Percentiles rank a stretch among this genome's conserved stretches.
Evolutionary conservation across 2,797 vertebrate species (phyloP).

Genomic region (Cuculus canorus): DNA sequence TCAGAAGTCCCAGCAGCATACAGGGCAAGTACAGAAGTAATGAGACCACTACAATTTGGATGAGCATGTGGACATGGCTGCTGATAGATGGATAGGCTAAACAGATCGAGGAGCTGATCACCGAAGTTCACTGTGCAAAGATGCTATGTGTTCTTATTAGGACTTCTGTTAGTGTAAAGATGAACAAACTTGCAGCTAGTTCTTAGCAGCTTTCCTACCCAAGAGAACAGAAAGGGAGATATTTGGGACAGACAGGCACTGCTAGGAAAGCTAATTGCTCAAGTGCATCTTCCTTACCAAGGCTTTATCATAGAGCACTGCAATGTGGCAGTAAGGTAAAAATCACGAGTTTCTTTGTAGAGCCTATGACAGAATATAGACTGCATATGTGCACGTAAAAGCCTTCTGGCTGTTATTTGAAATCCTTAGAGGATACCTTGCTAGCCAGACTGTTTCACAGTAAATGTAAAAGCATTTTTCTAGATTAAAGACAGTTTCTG

Average conservation of each 20-base stretch:
- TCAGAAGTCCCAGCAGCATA: neutral
- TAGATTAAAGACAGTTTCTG: neutral
- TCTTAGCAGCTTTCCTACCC: neutral
- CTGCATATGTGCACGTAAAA: neutral
- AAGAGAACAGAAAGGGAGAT: neutral
- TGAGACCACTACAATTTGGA: neutral
- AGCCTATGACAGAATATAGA: neutral
- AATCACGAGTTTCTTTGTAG: neutral
- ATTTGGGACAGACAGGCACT: neutral
- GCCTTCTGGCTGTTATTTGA: neutral
- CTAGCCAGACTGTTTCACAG: neutral
- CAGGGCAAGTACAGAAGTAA: neutral
- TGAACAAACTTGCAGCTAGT: neutral
- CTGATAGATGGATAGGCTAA: neutral
- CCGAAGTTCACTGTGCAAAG: neutral
- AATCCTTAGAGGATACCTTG: neutral
- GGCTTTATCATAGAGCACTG: neutral
- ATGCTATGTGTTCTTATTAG: neutral
- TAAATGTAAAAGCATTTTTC: neutral
- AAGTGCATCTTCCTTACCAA: neutral
- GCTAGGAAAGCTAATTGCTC: neutral
- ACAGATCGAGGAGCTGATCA: neutral
- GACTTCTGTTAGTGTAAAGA: neutral
- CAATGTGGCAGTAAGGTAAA: neutral
- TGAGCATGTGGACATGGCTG: neutral